A percentile compares a stretch with the other conserved stretches of the same genome.
Conservation (phyloP, 2,888 invertebrate species). For the Trichogramma evanescens region DNA sequence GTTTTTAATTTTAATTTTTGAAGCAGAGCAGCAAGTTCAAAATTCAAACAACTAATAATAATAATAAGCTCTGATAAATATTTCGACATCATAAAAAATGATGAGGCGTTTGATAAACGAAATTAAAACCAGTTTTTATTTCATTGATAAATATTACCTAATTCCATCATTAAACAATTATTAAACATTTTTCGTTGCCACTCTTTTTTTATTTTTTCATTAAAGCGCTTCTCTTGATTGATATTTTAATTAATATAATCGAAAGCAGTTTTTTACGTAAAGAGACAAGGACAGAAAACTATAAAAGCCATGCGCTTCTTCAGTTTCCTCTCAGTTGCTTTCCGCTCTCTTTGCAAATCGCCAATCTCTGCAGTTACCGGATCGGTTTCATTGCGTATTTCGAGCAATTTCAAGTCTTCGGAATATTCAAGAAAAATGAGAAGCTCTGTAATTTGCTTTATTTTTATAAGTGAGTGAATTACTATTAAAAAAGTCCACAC, state of each 20-base stretch:
- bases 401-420: no score
- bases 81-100: background rate
- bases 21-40: no score
- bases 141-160: background rate
- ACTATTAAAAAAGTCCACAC: no score
- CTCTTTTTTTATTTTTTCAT: background rate
- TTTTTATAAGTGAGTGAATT: no score
- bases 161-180: background rate
- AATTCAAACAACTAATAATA: no score
- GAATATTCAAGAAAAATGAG: no score
- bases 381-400: no score
- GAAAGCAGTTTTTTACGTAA: background rate
- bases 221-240: background rate
- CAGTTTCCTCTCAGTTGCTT: slow-evolving; percentile 16
- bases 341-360: background rate
- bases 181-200: background rate
- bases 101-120: background rate
- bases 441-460: no score
- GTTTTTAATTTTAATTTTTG: no score
- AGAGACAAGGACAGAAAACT: slow-evolving; percentile 11
- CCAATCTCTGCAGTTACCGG: no score
- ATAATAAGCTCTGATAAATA: background rate
- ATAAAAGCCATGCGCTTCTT: slow-evolving; percentile 16
- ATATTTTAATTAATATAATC: no score
- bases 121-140: background rate